Evolutionary conservation across 1,140 invertebrate species (phyloP), one percentile per base, ranked within the genome.

Genomic region (Drosophila ananassae): DNA sequence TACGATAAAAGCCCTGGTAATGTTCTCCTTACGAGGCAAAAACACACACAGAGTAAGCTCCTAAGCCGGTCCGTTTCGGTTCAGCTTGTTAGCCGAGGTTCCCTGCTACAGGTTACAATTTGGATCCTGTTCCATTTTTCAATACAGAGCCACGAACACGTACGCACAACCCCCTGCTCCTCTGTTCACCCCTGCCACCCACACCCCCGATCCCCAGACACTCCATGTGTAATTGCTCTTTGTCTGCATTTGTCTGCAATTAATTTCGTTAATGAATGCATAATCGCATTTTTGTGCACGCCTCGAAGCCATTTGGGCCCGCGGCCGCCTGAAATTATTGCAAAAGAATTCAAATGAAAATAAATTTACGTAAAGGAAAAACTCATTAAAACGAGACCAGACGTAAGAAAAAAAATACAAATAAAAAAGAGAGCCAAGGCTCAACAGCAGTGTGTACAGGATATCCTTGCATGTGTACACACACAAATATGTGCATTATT

Each of bases 331-430:
- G 72, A 76, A 76, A 76, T 76, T 76, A 76, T 76, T 81, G 58
- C 75, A 78, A 79, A 85, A 78, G 83, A 85, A 85, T 85, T 85
- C 82, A 85, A 85, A 85, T 85, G 78, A 85, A 87, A 85, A 85
- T 85, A 85, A 85, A 85, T 85, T 85, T 89, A 85, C 82, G 82
- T 76, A 85, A 85, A 87, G 82, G 83, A 85, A 89, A 84, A 85
- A 82, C 82, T 85, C 83, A 85, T 85, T 85, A 85, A 85, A 85
- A 85, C 67, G 66, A 69, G 71, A 53, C 61, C 83, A 82, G 83
- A 68, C 83, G 74, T 63, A 72, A 79, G 69, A 63, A 59, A 46
- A 56, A 71, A 41, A 48, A 62, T 30, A 24, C 9, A 17, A 44
- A 52, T 41, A 53, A 24, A 17, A 41, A 68, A 32, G 44, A 41